Conservation (phyloP, 2,113 vertebrate species). For the Drymodes brunneopygia region DNA sequence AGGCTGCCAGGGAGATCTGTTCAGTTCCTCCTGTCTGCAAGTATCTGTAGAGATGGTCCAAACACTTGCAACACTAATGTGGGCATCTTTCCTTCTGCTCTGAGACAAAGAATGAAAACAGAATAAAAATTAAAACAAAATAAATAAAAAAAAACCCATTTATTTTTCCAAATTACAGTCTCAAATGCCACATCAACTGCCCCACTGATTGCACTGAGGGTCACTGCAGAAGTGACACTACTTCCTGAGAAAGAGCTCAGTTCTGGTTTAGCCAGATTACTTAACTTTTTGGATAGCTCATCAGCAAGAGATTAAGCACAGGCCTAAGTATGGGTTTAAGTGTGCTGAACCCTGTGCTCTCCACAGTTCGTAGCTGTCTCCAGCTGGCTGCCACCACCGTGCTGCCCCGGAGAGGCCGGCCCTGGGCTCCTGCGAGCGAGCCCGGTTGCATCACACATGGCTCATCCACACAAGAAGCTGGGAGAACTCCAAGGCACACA, state of each 20-base stretch:
- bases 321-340: not conserved
- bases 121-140: not conserved
- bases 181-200: too few relatives aligned
- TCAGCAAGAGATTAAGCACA: not conserved
- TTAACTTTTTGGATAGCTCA: not conserved
- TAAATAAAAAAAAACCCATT: too few relatives aligned
- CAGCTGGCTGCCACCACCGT: not conserved
- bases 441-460: accelerated
- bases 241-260: accelerated
- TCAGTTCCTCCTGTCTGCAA: not conserved
- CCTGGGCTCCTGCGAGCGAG: not conserved
- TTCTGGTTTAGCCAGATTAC: not conserved
- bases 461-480: not conserved
- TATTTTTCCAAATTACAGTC: not conserved
- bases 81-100: not conserved
- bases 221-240: not conserved
- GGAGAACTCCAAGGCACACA: not conserved
- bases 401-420: not conserved
- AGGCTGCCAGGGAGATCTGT: not conserved
- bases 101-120: not conserved
- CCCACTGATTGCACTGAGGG: not conserved
- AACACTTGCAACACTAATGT: not conserved
- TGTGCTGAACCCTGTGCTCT: not conserved
- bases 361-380: accelerated
- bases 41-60: not conserved